phyloP scores from a whole-genome alignment of 2,113 vertebrate genomes.

The Petrocephalus zakoni region DNA sequence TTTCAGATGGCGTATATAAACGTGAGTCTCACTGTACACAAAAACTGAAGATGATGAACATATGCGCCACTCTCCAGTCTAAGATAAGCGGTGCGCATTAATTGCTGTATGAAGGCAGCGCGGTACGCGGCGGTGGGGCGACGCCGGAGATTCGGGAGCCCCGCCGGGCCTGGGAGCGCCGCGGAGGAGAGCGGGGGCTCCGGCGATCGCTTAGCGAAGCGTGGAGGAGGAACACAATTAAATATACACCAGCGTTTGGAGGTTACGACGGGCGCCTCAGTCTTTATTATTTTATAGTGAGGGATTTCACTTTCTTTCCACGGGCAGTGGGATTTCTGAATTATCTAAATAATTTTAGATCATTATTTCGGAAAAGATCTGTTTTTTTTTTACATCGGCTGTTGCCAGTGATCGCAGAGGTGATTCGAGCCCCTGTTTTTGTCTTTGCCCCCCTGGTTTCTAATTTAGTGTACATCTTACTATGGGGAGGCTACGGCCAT shows the following conservation, averaged over 20 bases:
- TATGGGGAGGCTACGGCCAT: no score
- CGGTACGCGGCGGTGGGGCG: neutral
- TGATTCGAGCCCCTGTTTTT: neutral
- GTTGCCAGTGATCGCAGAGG: neutral
- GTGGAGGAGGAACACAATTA: neutral
- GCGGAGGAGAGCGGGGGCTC: neutral
- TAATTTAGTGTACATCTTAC: no score
- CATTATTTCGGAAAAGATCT: neutral
- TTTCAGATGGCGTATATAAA: neutral
- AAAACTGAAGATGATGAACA: conserved; percentile 1
- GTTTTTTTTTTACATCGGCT: neutral
- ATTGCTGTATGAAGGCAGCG: neutral
- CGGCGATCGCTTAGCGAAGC: neutral
- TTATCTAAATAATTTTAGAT: neutral
- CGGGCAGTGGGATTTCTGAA: neutral
- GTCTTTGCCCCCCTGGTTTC: neutral
- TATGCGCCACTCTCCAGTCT: neutral
- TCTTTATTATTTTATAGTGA: neutral
- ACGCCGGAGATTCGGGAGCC: neutral
- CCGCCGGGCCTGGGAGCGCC: neutral
- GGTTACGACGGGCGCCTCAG: neutral
- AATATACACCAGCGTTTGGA: neutral
- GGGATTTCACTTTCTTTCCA: neutral
- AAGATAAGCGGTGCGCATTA: neutral
- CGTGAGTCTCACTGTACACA: neutral